A percentile compares a stretch with the other conserved stretches of the same genome.
Conservation (phyloP, 2,888 invertebrate genomes). For the Lasioglossum lativentre region DNA sequence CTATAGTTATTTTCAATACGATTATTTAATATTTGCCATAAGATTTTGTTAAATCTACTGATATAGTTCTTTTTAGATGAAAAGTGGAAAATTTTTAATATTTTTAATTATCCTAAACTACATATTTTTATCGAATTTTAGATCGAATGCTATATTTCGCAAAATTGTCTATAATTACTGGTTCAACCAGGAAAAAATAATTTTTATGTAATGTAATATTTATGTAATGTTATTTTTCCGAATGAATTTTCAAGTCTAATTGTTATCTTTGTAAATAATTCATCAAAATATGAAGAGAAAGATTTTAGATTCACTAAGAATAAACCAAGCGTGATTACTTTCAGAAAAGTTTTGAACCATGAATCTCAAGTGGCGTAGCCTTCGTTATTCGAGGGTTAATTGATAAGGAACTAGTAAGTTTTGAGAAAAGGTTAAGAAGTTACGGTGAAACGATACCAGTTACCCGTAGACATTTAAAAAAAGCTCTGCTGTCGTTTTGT, state of each 20-base stretch:
- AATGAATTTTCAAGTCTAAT: not conserved
- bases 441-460: not conserved
- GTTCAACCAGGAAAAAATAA: too few relatives aligned
- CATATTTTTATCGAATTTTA: too few relatives aligned
- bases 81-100: too few relatives aligned
- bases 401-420: conserved; percentile 1
- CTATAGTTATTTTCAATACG: too few relatives aligned
- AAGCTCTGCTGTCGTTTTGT: not conserved
- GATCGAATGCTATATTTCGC: too few relatives aligned
- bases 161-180: too few relatives aligned
- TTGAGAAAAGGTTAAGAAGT: not conserved
- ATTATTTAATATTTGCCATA: too few relatives aligned
- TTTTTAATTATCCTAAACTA: too few relatives aligned
- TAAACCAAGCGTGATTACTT: not conserved
- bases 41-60: too few relatives aligned
- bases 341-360: not conserved
- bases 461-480: not conserved
- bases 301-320: not conserved
- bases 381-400: not conserved
- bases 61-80: too few relatives aligned
- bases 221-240: too few relatives aligned
- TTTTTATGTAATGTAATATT: too few relatives aligned
- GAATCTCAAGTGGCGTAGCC: not conserved
- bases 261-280: not conserved
- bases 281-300: not conserved